These are phyloP conservation scores for Solenopsis invicta DNA, from an alignment of 1,140 invertebrate genomes.

Conservation along the genomic window DNA sequence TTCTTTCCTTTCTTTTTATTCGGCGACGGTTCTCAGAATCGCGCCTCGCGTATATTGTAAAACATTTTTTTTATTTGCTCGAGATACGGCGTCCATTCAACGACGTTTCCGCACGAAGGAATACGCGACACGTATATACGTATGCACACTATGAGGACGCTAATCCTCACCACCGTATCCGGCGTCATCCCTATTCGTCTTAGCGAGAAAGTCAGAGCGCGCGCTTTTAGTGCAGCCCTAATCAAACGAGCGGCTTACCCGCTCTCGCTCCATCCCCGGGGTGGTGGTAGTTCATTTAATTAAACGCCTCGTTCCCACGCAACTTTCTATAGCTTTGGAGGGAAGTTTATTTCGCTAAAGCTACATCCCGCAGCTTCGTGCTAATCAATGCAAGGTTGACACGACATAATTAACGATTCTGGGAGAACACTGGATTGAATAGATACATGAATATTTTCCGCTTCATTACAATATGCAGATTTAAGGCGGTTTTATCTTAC, in stretches of 20 bases:
- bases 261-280: slow-evolving; percentile 34
- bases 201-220: background rate
- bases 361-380: slow-evolving; percentile 38
- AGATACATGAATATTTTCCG: slow-evolving; percentile 5
- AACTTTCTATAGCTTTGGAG: slow-evolving; percentile 49
- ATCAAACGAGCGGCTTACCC: slow-evolving; percentile 61
- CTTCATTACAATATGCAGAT: slow-evolving; percentile 14
- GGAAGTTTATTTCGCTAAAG: slow-evolving; percentile 50
- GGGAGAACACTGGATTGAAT: slow-evolving; percentile 17
- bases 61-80: slow-evolving; percentile 1
- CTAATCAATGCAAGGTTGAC: slow-evolving; percentile 46
- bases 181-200: background rate
- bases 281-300: slow-evolving; percentile 65
- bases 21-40: background rate
- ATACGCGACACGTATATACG: background rate
- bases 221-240: slow-evolving; percentile 39
- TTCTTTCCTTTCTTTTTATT: background rate
- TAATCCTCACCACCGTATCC: slow-evolving; percentile 1
- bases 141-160: background rate
- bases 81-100: slow-evolving; percentile 10
- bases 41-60: background rate
- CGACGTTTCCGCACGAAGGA: slow-evolving; percentile 13
- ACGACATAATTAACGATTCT: slow-evolving; percentile 15
- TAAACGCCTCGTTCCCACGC: slow-evolving; percentile 42
- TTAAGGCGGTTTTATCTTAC: background rate